Evolutionary conservation across 2,888 invertebrate genomes (phyloP).

Genomic region (Zaprionus lineosus): DNA sequence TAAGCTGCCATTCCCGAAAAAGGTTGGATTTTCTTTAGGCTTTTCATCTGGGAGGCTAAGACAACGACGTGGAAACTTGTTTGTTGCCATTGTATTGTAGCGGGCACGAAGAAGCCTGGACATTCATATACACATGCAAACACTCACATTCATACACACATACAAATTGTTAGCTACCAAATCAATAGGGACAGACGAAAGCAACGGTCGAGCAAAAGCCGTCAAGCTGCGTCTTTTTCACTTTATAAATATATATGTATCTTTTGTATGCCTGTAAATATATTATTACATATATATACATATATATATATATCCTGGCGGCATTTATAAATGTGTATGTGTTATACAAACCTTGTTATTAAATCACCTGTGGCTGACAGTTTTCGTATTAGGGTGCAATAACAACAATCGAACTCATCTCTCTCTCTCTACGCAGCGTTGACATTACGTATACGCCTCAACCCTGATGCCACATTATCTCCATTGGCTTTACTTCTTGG

Average conservation of each 20-base stretch:
- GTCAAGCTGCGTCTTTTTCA: constrained; percentile 21
- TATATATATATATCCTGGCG: constrained; percentile 25
- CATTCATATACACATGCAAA: constrained; percentile 15
- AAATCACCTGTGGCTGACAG: constrained; percentile 75
- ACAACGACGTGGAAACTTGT: constrained; percentile 37
- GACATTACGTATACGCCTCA: constrained; percentile 18
- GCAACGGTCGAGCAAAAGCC: constrained; percentile 44
- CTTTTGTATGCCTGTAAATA: constrained; percentile 23
- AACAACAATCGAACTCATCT: constrained; percentile 51
- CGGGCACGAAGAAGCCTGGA: constrained; percentile 55
- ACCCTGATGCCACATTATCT: constrained; percentile 30
- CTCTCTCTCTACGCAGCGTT: constrained; percentile 28
- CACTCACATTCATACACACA: too few species aligned
- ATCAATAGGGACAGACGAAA: constrained; percentile 69
- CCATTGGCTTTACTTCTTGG: constrained; percentile 40
- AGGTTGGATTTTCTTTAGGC: constrained; percentile 28
- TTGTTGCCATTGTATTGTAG: constrained; percentile 54
- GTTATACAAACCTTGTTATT: constrained; percentile 55
- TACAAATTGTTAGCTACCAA: constrained; percentile 62
- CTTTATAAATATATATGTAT: constrained; percentile 14
- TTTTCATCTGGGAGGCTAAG: constrained; percentile 25
- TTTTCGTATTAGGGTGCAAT: constrained; percentile 56
- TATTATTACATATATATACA: too few species aligned
- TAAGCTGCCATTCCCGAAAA: constrained; percentile 51
- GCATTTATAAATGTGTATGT: constrained; percentile 30